A percentile compares a stretch with the other conserved stretches of the same genome.
Evolutionary conservation across 2,113 vertebrate species (phyloP).

Genomic region (Cebus imitator): DNA sequence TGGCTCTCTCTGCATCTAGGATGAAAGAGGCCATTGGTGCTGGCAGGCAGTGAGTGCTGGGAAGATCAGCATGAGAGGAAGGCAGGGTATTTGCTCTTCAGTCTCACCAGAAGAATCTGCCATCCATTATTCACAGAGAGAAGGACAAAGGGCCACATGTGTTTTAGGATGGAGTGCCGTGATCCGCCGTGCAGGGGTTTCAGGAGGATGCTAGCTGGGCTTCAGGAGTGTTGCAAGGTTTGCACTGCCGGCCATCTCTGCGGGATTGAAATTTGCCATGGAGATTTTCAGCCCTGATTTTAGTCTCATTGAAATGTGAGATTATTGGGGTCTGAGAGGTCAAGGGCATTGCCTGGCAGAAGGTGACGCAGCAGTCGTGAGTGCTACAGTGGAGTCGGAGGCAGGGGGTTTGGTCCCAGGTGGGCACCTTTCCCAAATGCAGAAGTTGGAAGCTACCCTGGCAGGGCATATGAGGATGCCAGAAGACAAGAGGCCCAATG

Average conservation of each 20-base stretch:
- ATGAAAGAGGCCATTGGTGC: background rate
- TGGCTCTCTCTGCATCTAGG: background rate
- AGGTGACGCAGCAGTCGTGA: background rate
- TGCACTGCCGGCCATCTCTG: background rate
- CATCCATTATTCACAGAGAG: background rate
- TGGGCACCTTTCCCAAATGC: background rate
- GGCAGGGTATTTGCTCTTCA: background rate
- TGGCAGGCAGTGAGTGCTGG: accelerated
- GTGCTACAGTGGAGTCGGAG: background rate
- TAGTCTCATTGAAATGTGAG: background rate
- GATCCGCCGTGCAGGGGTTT: background rate
- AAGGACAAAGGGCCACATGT: background rate
- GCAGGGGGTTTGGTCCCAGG: background rate
- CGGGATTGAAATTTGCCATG: background rate
- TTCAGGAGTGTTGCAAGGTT: background rate
- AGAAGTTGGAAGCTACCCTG: background rate
- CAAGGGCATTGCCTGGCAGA: background rate
- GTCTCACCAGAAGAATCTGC: background rate
- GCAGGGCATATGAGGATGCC: background rate
- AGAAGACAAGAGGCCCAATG: background rate
- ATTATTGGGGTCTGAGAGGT: background rate
- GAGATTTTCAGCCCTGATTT: background rate
- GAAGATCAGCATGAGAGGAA: background rate
- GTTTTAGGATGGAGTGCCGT: background rate
- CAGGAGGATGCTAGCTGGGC: background rate